Evolutionary conservation across 2,113 vertebrate species (phyloP).

Genomic region (Anguilla rostrata): DNA sequence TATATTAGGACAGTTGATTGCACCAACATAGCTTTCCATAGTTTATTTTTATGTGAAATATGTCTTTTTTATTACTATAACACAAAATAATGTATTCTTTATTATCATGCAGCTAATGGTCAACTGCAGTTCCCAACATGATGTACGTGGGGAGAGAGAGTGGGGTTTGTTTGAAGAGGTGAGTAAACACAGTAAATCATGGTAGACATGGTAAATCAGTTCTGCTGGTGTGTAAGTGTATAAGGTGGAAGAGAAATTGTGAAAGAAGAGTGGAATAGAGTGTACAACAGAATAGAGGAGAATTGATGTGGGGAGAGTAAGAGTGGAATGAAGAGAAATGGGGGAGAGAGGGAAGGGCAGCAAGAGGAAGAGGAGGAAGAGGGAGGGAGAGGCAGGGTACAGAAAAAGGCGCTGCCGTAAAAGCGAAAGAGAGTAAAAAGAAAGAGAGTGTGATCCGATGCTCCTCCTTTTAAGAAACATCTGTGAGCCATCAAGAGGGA

Average conservation of each 20-base stretch:
- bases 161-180: conserved; percentile 55
- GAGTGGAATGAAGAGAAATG: neutral
- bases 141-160: neutral
- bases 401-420: neutral
- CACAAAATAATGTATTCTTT: neutral
- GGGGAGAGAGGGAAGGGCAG: neutral
- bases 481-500: conserved; percentile 66
- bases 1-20: neutral
- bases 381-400: neutral
- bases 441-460: neutral
- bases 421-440: neutral
- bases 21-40: neutral
- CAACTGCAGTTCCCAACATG: neutral
- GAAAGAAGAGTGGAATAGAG: conserved; percentile 38
- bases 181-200: conserved; percentile 34
- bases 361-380: neutral
- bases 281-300: conserved; percentile 24
- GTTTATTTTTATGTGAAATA: neutral
- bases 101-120: neutral
- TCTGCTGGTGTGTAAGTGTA: conserved; percentile 42
- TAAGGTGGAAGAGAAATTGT: conserved; percentile 34
- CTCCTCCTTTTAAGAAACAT: conserved; percentile 57
- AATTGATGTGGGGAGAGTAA: conserved; percentile 14
- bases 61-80: neutral
- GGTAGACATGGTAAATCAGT: conserved; percentile 46